Evolutionary conservation across 2,888 invertebrate species (phyloP).

Genomic region (Nesidiocoris tenuis): DNA sequence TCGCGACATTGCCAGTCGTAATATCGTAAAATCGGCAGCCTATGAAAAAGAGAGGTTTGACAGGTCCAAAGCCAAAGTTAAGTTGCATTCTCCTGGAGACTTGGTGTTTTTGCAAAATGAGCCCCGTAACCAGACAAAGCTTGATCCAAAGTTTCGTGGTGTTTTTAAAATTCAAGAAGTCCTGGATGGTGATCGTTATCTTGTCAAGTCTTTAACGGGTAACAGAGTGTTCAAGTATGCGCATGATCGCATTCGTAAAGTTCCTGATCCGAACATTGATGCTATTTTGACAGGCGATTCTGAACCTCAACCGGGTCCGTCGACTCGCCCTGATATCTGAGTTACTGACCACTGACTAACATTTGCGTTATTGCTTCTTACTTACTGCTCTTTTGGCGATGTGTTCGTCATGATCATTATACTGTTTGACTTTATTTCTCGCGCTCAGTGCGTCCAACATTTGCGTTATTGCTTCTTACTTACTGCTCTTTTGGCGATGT

Average conservation of each 20-base stretch:
- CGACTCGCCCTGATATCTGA: too few species aligned
- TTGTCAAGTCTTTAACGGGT: neutral
- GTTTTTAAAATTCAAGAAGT: slow-evolving; percentile 14
- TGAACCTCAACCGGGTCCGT: too few species aligned
- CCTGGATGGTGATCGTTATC: slow-evolving; percentile 4
- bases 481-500: too few species aligned
- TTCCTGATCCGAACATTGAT: neutral
- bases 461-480: too few species aligned
- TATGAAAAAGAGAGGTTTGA: slow-evolving; percentile 31
- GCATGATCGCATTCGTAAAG: slow-evolving; percentile 10
- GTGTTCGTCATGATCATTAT: too few species aligned
- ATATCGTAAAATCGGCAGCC: slow-evolving; percentile 7
- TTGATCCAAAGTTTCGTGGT: slow-evolving; percentile 26
- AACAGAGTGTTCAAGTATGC: slow-evolving; percentile 19
- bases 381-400: too few species aligned
- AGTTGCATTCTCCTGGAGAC: slow-evolving; percentile 18
- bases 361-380: too few species aligned
- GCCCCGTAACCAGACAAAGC: slow-evolving; percentile 30
- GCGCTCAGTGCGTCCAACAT: too few species aligned
- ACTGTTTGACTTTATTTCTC: too few species aligned
- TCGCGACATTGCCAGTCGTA: neutral
- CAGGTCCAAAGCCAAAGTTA: slow-evolving; percentile 31
- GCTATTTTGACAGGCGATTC: too few species aligned
- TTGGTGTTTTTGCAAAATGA: slow-evolving; percentile 43
- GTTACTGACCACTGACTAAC: too few species aligned